phyloP scores from a whole-genome alignment of 2,888 invertebrate genomes.

The Agrilus biguttatus region DNA sequence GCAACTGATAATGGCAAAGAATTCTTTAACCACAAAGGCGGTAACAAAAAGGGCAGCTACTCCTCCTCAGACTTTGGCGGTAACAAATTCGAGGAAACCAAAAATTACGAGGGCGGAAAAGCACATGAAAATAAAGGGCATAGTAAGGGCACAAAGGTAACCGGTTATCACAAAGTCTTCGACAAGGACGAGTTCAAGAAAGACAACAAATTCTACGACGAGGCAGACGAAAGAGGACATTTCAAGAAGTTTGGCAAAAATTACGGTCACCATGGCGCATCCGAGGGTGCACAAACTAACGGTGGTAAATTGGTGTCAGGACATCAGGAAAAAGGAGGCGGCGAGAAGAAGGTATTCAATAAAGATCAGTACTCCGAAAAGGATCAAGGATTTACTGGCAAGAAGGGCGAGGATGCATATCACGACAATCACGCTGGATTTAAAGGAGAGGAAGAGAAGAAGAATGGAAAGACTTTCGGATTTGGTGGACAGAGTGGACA shows the following conservation, averaged over 20 bases:
- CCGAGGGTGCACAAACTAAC: constrained; percentile 41
- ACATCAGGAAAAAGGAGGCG: constrained; percentile 36
- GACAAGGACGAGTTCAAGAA: constrained; percentile 67
- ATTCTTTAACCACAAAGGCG: constrained; percentile 37
- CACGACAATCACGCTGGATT: constrained; percentile 35
- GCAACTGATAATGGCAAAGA: constrained; percentile 39
- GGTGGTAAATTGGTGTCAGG: constrained; percentile 40
- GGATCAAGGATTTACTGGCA: constrained; percentile 40
- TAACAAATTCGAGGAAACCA: constrained; percentile 37
- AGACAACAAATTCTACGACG: constrained; percentile 62
- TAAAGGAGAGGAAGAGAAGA: too few relatives aligned
- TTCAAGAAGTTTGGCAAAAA: constrained; percentile 47
- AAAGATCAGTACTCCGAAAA: constrained; percentile 40
- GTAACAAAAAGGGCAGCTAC: constrained; percentile 38
- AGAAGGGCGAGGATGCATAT: constrained; percentile 41
- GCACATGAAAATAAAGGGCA: constrained; percentile 41
- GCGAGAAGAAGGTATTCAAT: constrained; percentile 41
- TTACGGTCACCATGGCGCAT: constrained; percentile 38
- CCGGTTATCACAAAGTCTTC: constrained; percentile 58
- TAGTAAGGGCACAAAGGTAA: constrained; percentile 55
- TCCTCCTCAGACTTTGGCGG: constrained; percentile 41
- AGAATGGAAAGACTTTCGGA: too few relatives aligned
- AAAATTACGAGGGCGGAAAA: constrained; percentile 40
- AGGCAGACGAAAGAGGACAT: constrained; percentile 49
- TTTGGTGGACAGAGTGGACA: too few relatives aligned